phyloP scores from a whole-genome alignment of 2,888 invertebrate species.

The Choristoneura rosaceana region DNA sequence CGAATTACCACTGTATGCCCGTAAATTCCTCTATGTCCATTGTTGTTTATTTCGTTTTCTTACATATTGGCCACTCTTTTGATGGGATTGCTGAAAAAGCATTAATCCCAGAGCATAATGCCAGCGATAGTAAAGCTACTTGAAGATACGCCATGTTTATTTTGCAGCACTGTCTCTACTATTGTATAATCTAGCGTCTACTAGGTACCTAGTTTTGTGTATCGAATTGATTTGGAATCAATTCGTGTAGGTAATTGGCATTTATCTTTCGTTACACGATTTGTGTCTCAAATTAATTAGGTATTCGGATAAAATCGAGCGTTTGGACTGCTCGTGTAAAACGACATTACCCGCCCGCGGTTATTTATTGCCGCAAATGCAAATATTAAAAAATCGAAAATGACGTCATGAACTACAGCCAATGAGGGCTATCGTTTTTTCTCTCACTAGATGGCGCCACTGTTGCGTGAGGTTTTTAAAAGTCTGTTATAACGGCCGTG shows the following conservation, averaged over 20 bases:
- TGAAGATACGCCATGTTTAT: not conserved
- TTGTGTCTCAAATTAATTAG: not conserved
- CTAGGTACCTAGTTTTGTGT: not conserved
- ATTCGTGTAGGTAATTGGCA: not conserved
- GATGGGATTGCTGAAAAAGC: not conserved
- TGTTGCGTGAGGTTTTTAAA: too few relatives aligned
- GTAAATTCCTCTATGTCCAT: too few relatives aligned
- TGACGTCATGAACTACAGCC: too few relatives aligned
- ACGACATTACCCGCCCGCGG: too few relatives aligned
- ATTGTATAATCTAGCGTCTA: not conserved
- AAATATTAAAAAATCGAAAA: too few relatives aligned
- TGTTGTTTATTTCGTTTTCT: not conserved
- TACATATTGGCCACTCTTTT: not conserved
- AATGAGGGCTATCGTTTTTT: too few relatives aligned
- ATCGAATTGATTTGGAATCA: constrained; percentile 8
- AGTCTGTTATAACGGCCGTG: too few relatives aligned
- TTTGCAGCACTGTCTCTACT: not conserved
- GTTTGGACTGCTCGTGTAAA: too few relatives aligned
- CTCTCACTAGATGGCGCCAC: too few relatives aligned
- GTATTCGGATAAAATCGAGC: too few relatives aligned
- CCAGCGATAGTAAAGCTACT: not conserved
- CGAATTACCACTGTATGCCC: too few relatives aligned
- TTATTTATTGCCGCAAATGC: too few relatives aligned
- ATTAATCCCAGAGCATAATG: not conserved
- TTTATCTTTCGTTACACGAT: not conserved